phyloP scores from a whole-genome alignment of 2,113 vertebrate species.

The Chrysemys picta region DNA sequence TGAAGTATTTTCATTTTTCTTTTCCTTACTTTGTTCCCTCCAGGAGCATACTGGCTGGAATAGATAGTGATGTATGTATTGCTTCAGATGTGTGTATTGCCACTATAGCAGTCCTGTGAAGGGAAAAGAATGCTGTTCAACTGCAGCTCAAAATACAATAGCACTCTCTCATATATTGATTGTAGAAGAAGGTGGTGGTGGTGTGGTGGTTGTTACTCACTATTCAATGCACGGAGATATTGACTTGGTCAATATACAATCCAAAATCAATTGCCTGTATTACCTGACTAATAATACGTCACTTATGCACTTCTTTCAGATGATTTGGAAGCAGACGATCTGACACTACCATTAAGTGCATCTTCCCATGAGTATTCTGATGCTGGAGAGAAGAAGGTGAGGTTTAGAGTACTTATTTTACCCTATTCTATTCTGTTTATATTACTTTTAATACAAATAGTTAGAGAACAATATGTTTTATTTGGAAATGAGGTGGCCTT shows the following conservation, averaged over 20 bases:
- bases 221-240: neutral
- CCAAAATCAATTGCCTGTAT: neutral
- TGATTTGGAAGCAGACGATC: neutral
- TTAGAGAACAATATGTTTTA: neutral
- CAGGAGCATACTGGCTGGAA: neutral
- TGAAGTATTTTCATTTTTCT: neutral
- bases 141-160: neutral
- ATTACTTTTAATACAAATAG: neutral
- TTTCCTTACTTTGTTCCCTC: neutral
- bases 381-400: constrained; percentile 55
- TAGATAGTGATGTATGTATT: neutral
- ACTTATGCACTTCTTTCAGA: neutral
- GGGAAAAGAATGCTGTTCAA: neutral
- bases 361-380: neutral
- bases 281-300: fast-evolving
- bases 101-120: neutral
- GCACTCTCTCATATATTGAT: neutral
- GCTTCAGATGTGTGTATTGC: neutral
- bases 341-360: fast-evolving
- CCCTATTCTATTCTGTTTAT: neutral
- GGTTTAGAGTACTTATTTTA: neutral
- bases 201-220: neutral
- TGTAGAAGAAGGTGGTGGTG: neutral
- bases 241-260: neutral
- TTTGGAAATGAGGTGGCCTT: neutral